Percentiles rank a stretch among this genome's conserved stretches.
Conservation (phyloP, 2,797 vertebrate genomes). For the Semaprochilodus insignis region DNA sequence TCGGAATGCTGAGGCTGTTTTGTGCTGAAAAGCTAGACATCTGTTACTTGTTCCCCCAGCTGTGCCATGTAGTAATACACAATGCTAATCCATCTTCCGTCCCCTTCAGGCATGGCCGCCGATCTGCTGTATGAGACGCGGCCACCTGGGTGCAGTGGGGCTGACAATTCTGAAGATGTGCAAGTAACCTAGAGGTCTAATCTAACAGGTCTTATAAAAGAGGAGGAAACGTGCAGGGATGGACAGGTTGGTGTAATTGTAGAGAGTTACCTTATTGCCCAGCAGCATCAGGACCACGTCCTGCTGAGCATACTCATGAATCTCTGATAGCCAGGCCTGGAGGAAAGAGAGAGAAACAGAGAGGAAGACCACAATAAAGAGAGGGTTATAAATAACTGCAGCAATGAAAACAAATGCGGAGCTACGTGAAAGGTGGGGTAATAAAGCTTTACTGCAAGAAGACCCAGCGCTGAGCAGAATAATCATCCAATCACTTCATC, state of each 20-base stretch:
- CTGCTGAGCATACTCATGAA: constrained; percentile 91
- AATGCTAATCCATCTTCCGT: neutral
- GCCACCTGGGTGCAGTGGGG: neutral
- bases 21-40: neutral
- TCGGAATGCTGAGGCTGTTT: constrained; percentile 2
- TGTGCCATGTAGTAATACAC: neutral
- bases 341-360: neutral
- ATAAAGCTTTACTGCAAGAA: constrained; percentile 9
- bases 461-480: neutral
- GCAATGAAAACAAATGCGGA: neutral
- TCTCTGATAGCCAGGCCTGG: constrained; percentile 94
- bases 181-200: constrained; percentile 78
- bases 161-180: constrained; percentile 68
- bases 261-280: constrained; percentile 89
- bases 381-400: neutral
- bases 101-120: neutral
- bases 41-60: neutral
- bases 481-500: neutral
- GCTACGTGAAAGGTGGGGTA: neutral
- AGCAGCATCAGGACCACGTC: constrained; percentile 95
- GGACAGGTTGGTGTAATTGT: neutral
- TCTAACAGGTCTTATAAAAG: constrained; percentile 51
- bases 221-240: neutral
- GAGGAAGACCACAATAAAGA: neutral
- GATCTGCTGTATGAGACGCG: neutral